Evolutionary conservation across 2,113 vertebrate genomes (phyloP).

Genomic region (Azemiops feae): DNA sequence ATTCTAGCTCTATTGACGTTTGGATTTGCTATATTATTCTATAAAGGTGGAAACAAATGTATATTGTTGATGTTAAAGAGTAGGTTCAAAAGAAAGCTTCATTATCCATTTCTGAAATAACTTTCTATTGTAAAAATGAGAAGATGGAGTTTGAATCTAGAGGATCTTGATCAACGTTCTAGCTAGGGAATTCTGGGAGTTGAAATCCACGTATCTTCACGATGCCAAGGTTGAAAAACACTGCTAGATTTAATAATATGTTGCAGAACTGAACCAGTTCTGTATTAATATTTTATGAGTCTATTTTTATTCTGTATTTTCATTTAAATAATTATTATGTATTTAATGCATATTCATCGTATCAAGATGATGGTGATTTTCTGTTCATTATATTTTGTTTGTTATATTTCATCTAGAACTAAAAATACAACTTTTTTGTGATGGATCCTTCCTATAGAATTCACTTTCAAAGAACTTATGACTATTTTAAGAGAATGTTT

Average conservation of each 20-base stretch:
- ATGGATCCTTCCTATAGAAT: neutral
- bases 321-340: neutral
- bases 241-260: neutral
- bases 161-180: neutral
- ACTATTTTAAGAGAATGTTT: neutral
- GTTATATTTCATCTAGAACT: neutral
- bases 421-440: neutral
- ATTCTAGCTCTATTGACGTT: neutral
- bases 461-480: neutral
- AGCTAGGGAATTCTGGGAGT: neutral
- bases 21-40: neutral
- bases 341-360: neutral
- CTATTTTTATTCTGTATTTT: neutral
- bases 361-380: neutral
- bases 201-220: neutral
- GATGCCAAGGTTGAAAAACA: neutral
- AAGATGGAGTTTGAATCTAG: neutral
- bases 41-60: neutral
- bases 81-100: neutral
- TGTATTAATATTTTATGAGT: neutral
- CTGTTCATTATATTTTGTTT: neutral
- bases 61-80: neutral
- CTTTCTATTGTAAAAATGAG: neutral
- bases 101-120: neutral
- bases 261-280: neutral